Evolutionary conservation across 2,888 invertebrate genomes (phyloP), one percentile per base, ranked within the genome.

Genomic region (Tenthredo scrophulariae): DNA sequence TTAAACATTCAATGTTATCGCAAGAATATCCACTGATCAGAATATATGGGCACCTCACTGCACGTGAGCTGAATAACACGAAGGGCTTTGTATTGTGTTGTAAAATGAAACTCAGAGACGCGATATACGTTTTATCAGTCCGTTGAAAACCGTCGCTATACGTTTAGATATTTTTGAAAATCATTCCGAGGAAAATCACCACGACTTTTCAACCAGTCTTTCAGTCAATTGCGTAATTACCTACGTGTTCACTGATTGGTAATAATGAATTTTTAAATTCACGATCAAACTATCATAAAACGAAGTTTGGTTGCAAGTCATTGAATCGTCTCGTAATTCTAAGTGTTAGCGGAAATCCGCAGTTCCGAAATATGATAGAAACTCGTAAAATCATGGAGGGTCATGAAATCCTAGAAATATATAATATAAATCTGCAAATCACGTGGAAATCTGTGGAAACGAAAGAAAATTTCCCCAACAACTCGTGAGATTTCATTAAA

Each of bases 61-160:
- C 58, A 80, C 80, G 80, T 80, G 80, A 80, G 40, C 58, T 6
- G 80, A 15, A 77, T 77, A 77, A 54, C 2, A 15, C 29, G 77
- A 77, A 50, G 50, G 46, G 54, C 33, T 18, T 67, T 33, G 67
- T 18, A 62, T 62, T 33, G 33, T 33, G 0, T 67, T 26, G 18
- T 18, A 1, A 26, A 29, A 18, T 33, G 6, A 67, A 26, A 62
- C 10, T 62, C 62, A 7, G 37, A 62, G 22, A 62, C 62, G 26
- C 62, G 26, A 26, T 62, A 26, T 13, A 10, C 22, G 62, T 26
- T 62, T 62, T 13, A 26, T 22, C 0, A 22, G 26, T 62, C n/a
- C 26, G 4, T 10, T 26, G 1, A 62, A 62, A 62, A 22, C n/a
- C n/a, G n/a, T 54, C 50, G 50, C 46, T 4, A 3, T 15, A 46